A percentile compares a stretch with the other conserved stretches of the same genome.
Evolutionary conservation across 2,113 vertebrate genomes (phyloP).

Genomic region (Tragelaphus scriptus): DNA sequence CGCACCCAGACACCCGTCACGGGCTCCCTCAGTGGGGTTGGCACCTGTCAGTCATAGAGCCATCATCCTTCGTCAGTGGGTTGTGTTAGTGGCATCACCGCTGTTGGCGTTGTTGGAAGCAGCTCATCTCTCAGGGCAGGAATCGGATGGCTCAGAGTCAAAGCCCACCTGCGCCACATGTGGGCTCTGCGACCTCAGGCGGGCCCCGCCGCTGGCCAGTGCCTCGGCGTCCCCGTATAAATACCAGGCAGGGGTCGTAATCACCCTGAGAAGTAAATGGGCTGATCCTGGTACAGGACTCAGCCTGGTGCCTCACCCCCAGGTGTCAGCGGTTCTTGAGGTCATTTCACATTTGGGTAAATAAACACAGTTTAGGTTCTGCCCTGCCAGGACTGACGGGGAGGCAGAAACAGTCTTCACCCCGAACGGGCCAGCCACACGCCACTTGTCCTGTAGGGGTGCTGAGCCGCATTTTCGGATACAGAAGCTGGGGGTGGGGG

Average conservation of each 20-base stretch:
- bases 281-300: background rate
- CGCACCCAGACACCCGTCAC: accelerated
- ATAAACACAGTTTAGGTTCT: background rate
- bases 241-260: background rate
- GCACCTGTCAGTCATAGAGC: accelerated
- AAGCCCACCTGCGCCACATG: accelerated
- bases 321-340: accelerated
- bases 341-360: background rate
- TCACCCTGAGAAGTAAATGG: background rate
- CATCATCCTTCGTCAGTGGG: accelerated
- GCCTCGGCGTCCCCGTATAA: background rate
- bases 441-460: no score
- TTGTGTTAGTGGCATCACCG: accelerated
- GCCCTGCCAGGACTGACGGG: background rate
- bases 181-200: background rate
- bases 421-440: accelerated
- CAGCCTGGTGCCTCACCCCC: background rate
- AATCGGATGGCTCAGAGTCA: background rate
- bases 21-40: accelerated
- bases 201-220: accelerated
- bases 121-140: background rate
- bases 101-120: accelerated
- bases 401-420: no score
- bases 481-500: background rate
- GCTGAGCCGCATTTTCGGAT: background rate